Base-by-base conservation (phyloP, 2,797 vertebrate species). In the Triplophysa yarkandensis region DNA sequence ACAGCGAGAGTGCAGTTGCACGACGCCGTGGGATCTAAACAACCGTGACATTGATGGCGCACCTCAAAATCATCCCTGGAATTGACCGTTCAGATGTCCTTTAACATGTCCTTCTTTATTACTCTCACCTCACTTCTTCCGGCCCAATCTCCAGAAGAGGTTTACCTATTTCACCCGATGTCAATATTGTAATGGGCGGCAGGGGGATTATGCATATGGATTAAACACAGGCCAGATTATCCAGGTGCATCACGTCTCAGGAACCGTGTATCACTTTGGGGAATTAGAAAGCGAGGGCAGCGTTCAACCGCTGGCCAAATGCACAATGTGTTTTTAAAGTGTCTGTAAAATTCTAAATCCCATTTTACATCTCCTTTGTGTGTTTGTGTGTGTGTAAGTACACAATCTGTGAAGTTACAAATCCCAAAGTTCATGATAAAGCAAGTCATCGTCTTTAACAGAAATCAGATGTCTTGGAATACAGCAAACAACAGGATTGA, bases 101-200 rank as follows among this genome's bases (percentile, higher is more conserved):
- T 46, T 36, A 54, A 52, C 52, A 67, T 71, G 39, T 69, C 61
- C 62, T 39, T n/a, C n/a, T 66, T 41, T 23, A 77, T 70, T 74
- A 64, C 52, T 46, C 44, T 79, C 54, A 73, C 75, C 65, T 81
- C 48, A 52, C 23, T 76, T 57, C 39, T 55, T 77, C 25, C 78
- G 32, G 68, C 64, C 68, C 71, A 76, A 73, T 83, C 77, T 62
- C 48, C 25, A 27, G 58, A 54, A 70, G 10, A 61, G 58, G 52
- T 79, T 61, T 44, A 70, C 64, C 78, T 60, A 74, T 74, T 78
- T 50, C 57, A 32, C 10, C 17, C 39, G 43, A 23, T 32, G 9
- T 77, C 68, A 87, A 87, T 88, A 76, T 82, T 78, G 66, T 86
- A 86, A 88, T 86, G 81, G 80, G 19, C 21, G n/a, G 66, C 30